Evolutionary conservation across 2,888 invertebrate species (phyloP).

Genomic region (Acrobasis repandana): DNA sequence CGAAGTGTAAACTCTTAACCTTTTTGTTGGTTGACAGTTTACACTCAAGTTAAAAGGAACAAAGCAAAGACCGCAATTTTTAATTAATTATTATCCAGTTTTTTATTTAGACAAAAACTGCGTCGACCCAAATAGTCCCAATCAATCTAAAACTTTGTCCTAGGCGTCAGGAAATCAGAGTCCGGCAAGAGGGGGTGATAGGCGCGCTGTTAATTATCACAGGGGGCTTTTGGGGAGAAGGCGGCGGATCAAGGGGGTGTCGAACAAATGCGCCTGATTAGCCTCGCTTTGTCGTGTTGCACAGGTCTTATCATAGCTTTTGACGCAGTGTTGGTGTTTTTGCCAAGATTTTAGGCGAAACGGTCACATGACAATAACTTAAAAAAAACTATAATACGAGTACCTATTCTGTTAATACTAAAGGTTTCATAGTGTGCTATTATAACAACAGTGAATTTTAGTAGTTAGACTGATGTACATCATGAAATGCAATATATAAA

Average conservation of each 20-base stretch:
- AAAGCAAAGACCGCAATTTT: no score
- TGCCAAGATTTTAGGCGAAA: not conserved
- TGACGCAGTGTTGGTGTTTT: constrained; percentile 17
- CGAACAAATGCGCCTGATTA: constrained; percentile 79
- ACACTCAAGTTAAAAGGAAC: no score
- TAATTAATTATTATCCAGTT: not conserved
- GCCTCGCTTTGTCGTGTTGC: constrained; percentile 64
- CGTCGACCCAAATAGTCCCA: not conserved
- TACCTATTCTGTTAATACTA: no score
- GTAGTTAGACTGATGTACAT: no score
- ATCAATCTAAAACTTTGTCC: constrained; percentile 18
- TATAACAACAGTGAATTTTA: no score
- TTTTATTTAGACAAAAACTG: not conserved
- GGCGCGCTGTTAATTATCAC: constrained; percentile 64
- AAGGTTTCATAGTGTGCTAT: no score
- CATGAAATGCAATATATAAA: no score
- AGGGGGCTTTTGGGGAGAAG: constrained; percentile 26
- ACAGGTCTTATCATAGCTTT: constrained; percentile 23
- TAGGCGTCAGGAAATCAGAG: constrained; percentile 22
- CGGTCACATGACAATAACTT: no score
- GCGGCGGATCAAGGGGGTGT: constrained; percentile 54
- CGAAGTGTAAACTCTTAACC: no score
- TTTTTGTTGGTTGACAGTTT: no score
- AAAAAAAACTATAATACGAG: no score
- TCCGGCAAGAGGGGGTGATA: constrained; percentile 41